A percentile compares a stretch with the other conserved stretches of the same genome.
Evolutionary conservation across 2,888 invertebrate genomes (phyloP).

Genomic region (Hydroisotoma schaefferi): DNA sequence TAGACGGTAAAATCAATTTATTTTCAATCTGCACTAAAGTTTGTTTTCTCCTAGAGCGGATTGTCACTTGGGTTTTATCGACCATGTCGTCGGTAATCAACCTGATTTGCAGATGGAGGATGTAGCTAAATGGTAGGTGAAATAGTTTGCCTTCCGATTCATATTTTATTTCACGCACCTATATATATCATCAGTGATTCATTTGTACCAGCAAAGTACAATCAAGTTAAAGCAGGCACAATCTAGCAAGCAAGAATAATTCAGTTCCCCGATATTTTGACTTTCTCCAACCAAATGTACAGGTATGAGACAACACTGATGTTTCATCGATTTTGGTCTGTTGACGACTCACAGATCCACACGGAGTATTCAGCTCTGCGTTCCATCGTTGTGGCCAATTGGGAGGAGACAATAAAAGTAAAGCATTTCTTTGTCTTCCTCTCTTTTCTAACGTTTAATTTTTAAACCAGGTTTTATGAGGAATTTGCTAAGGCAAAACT

Average conservation of each 20-base stretch:
- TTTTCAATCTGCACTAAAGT: too few species aligned
- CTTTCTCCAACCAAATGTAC: constrained; percentile 21
- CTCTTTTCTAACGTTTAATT: too few species aligned
- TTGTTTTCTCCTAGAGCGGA: too few species aligned
- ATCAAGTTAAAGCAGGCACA: too few species aligned
- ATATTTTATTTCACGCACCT: too few species aligned
- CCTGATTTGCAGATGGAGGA: constrained; percentile 87
- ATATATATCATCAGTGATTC: too few species aligned
- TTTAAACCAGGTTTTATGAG: too few species aligned
- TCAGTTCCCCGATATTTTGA: neutral
- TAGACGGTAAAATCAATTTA: too few species aligned
- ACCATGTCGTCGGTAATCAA: constrained; percentile 97
- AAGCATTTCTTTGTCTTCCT: neutral
- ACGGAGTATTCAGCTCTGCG: constrained; percentile 95
- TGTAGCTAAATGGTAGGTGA: constrained; percentile 74
- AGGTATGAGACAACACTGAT: constrained; percentile 70
- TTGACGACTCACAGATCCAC: constrained; percentile 92
- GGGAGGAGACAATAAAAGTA: constrained; percentile 90
- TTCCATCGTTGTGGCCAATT: constrained; percentile 95
- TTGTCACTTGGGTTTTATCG: constrained; percentile 76
- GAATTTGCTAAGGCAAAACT: too few species aligned
- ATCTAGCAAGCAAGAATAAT: too few species aligned
- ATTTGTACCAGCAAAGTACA: too few species aligned
- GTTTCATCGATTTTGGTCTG: constrained; percentile 94
- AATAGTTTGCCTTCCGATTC: too few species aligned